Evolutionary conservation across 2,797 vertebrate species (phyloP).

Genomic region (Cirrhinus molitorella): DNA sequence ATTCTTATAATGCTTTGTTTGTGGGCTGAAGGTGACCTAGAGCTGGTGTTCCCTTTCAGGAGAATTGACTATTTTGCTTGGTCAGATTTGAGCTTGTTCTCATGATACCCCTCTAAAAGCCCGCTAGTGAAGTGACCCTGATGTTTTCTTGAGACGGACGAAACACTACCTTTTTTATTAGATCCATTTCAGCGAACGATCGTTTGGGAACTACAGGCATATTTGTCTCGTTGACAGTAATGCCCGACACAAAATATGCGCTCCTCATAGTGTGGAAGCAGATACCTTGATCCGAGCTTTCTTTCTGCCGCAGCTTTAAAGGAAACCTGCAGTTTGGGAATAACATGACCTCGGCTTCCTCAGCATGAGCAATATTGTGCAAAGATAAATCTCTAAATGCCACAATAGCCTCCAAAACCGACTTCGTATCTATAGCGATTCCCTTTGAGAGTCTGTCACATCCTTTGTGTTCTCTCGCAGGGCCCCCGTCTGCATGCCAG

Average conservation of each 20-base stretch:
- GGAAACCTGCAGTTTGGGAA: conserved; percentile 61
- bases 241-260: conserved; percentile 43
- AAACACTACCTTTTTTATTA: conserved; percentile 40
- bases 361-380: conserved; percentile 62
- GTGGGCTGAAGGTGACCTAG: conserved; percentile 57
- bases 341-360: conserved; percentile 59
- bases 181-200: conserved; percentile 37
- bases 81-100: conserved; percentile 42
- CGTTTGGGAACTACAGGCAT: conserved; percentile 27
- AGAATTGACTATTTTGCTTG: conserved; percentile 52
- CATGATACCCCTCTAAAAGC: conserved; percentile 45
- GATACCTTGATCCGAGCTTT: conserved; percentile 49
- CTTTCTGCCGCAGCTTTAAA: conserved; percentile 31
- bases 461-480: conserved; percentile 42
- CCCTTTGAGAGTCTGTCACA: conserved; percentile 31
- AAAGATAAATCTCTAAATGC: conserved; percentile 59
- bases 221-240: conserved; percentile 39
- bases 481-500: conserved; percentile 47
- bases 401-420: conserved; percentile 56
- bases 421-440: conserved; percentile 61
- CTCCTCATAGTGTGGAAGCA: conserved; percentile 30
- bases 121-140: conserved; percentile 9
- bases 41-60: conserved; percentile 48
- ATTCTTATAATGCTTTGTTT: conserved; percentile 38
- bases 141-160: conserved; percentile 24